A percentile compares a stretch with the other conserved stretches of the same genome.
phyloP scores from a whole-genome alignment of 2,113 vertebrate species.

The Gasterosteus aculeatus region DNA sequence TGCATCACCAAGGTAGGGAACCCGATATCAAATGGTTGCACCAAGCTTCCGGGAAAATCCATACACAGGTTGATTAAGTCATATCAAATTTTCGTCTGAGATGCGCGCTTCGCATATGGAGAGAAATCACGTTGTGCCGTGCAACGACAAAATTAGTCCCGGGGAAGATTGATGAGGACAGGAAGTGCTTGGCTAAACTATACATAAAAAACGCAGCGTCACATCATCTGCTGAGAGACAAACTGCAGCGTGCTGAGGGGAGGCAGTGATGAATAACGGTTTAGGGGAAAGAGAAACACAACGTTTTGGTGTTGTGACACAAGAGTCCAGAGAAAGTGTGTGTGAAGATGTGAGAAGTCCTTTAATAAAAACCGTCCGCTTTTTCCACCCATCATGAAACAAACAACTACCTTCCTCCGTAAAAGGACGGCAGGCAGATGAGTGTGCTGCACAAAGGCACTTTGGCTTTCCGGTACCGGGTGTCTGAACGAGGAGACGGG shows the following conservation, averaged over 20 bases:
- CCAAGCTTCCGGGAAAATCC: conserved; percentile 49
- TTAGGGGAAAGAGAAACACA: conserved; percentile 4
- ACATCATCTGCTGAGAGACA: conserved; percentile 38
- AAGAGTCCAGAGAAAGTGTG: conserved; percentile 45
- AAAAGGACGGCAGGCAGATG: conserved; percentile 44
- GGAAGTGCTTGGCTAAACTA: conserved; percentile 60
- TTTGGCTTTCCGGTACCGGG: conserved; percentile 50
- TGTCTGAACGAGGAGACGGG: conserved; percentile 51
- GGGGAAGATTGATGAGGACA: conserved; percentile 60
- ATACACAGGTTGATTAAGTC: conserved; percentile 59
- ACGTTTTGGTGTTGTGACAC: neutral
- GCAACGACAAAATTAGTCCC: conserved; percentile 42
- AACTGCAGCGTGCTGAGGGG: conserved; percentile 16
- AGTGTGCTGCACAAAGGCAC: conserved; percentile 42
- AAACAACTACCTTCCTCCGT: conserved; percentile 14
- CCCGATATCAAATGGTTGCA: conserved; percentile 59
- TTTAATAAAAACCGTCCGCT: conserved; percentile 53
- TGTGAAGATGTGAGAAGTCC: conserved; percentile 59
- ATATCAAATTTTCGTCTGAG: conserved; percentile 17
- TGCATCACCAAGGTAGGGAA: conserved; percentile 56
- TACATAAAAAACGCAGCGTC: conserved; percentile 41
- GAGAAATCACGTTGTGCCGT: conserved; percentile 48
- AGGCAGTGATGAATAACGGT: conserved; percentile 28
- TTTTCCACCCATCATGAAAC: conserved; percentile 52
- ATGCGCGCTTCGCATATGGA: conserved; percentile 47